Conservation (phyloP, 2,888 invertebrate genomes). For the Mamestra brassicae region DNA sequence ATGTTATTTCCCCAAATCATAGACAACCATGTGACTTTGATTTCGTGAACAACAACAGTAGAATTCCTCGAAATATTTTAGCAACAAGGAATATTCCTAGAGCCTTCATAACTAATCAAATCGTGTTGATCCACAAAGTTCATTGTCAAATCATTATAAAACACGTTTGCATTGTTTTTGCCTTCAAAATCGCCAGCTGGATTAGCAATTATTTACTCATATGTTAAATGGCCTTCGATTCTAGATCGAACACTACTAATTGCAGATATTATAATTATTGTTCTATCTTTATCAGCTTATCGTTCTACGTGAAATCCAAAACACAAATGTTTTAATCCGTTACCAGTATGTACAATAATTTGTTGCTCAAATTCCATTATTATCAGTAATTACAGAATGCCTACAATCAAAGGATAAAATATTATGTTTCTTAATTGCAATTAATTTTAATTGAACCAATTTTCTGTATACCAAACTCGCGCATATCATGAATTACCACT, state of each 20-base stretch:
- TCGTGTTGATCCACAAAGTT: slow-evolving; percentile 27
- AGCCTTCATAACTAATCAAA: slow-evolving; percentile 30
- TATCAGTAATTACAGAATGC: slow-evolving; percentile 27
- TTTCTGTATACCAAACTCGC: not conserved
- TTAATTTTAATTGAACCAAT: not conserved
- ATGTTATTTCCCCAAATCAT: slow-evolving; percentile 1
- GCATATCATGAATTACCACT: not conserved
- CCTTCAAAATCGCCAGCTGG: slow-evolving; percentile 25
- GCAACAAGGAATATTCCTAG: slow-evolving; percentile 15
- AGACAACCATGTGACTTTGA: not conserved
- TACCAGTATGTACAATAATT: not conserved
- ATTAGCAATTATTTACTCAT: slow-evolving; percentile 30
- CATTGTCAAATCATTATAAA: slow-evolving; percentile 39
- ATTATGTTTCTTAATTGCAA: slow-evolving; percentile 2
- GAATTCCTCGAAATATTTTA: slow-evolving; percentile 21
- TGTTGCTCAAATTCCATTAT: slow-evolving; percentile 18
- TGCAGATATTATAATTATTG: slow-evolving; percentile 28
- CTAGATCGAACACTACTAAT: slow-evolving; percentile 23
- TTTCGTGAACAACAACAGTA: slow-evolving; percentile 21
- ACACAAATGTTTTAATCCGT: slow-evolving; percentile 21
- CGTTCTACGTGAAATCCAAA: not conserved
- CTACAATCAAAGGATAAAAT: not conserved
- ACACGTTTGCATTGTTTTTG: slow-evolving; percentile 13
- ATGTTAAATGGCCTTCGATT: slow-evolving; percentile 16
- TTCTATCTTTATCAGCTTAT: slow-evolving; percentile 35